Conservation (phyloP, 2,113 vertebrate genomes). For the Romanogobio albipinnatus region DNA sequence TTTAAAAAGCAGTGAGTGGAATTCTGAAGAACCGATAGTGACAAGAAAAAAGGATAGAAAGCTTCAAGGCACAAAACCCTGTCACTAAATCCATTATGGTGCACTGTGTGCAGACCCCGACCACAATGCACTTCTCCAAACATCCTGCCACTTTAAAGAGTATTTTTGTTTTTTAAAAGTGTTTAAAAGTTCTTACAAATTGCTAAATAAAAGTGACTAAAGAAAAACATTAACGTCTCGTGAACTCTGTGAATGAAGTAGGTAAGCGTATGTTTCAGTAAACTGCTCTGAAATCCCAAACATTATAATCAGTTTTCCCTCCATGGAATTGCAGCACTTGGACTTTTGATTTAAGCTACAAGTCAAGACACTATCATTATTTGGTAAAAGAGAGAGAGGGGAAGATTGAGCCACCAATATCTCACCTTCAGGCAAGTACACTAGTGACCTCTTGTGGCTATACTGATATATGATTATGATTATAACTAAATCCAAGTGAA, state of each 20-base stretch:
- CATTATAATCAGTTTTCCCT: not conserved
- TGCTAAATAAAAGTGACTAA: not conserved
- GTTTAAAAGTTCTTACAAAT: not conserved
- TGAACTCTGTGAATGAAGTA: not conserved
- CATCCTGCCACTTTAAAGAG: not conserved
- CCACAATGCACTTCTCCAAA: not conserved
- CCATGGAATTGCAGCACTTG: not conserved
- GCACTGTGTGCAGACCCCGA: not conserved
- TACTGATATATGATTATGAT: too few species aligned
- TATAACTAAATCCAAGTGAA: not conserved
- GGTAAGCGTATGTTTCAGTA: not conserved
- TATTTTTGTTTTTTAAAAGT: not conserved
- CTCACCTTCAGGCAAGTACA: slow-evolving; percentile 4
- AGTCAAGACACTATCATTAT: not conserved
- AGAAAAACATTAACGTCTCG: not conserved
- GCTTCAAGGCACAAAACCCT: slow-evolving; percentile 3
- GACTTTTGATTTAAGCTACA: not conserved
- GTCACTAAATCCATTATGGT: slow-evolving; percentile 6
- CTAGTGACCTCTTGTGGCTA: slow-evolving; percentile 40
- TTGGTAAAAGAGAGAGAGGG: not conserved
- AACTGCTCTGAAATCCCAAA: not conserved
- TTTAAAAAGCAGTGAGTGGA: slow-evolving; percentile 37
- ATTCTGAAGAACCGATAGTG: slow-evolving; percentile 4
- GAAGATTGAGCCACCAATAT: not conserved
- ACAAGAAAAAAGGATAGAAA: not conserved